A percentile compares a stretch with the other conserved stretches of the same genome.
phyloP scores from a whole-genome alignment of 92 coral and sea anemone species.

The Phenganax subtilis region DNA sequence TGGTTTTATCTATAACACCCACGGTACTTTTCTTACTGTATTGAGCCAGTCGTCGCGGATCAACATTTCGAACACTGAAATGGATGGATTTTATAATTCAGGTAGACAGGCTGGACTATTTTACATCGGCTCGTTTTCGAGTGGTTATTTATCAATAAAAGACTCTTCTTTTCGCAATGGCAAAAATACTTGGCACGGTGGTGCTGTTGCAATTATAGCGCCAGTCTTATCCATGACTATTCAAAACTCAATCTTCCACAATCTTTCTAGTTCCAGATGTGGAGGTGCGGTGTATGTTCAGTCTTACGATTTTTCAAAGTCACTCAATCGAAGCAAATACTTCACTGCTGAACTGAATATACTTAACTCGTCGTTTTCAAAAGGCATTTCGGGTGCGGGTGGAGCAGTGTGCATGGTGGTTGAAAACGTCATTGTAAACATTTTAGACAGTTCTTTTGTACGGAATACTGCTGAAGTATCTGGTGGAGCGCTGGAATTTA shows the following conservation, averaged over 20 bases:
- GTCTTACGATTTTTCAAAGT: no score
- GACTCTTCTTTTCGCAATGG: conserved; percentile 20
- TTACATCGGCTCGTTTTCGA: background rate
- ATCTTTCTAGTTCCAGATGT: background rate
- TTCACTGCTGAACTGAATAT: background rate
- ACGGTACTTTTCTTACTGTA: background rate
- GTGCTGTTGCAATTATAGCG: conserved; percentile 17
- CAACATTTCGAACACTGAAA: background rate
- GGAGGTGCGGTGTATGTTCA: conserved; percentile 24
- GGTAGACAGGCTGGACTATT: conserved; percentile 18
- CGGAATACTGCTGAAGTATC: conserved; percentile 14
- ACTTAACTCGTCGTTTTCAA: conserved; percentile 30
- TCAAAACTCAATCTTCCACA: conserved; percentile 12
- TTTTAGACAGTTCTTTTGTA: background rate
- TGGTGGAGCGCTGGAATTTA: background rate
- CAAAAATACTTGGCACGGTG: conserved; percentile 11
- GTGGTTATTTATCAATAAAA: conserved; percentile 1
- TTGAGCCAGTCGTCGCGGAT: background rate
- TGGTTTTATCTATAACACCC: conserved; percentile 2
- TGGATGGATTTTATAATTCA: background rate
- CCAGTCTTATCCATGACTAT: conserved; percentile 1
- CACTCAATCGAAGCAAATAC: background rate
- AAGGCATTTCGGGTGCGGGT: conserved; percentile 13
- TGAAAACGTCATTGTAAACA: background rate
- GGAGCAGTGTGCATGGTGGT: conserved; percentile 1